Evolutionary conservation across 2,113 vertebrate species (phyloP), one percentile per base, ranked within the genome.

Genomic region (Psephotus haematonotus): DNA sequence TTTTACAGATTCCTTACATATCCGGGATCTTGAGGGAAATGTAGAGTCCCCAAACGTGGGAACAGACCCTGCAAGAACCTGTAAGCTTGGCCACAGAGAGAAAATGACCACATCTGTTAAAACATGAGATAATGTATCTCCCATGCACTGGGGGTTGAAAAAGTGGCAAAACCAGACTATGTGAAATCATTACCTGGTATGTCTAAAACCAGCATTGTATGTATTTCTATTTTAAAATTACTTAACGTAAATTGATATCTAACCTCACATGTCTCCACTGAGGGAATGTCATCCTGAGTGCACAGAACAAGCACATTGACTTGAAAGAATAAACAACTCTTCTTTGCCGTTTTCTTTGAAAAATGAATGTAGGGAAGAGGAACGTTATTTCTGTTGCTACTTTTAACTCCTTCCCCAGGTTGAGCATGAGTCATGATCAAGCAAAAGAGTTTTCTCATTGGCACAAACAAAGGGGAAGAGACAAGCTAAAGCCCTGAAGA

Each of bases 171-270:
- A n/a, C 27, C 60, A 62, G 88, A 27, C 60, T 57, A 27, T 82
- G 35, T 50, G 74, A 96, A 94, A 94, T 69, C 33, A 81, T 74
- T 91, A 76, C 86, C 43, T 75, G 57, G 35, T 63, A 37, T 16
- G 8, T 84, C 59, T 92, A 82, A 71, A 93, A 78, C 4, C 35
- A 75, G 24, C 27, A 19, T 74, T 76, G 29, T 80, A 43, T 75
- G 27, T 86, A 57, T 83, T 95, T 88, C 92, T 96, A 88, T 93
- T 94, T 97, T 90, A 84, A 82, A 79, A 41, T 68, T 81, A 88
- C 93, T 88, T 93, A 95, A 84, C 35, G 53, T 91, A 92, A 84
- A 76, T 88, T 83, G 77, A 79, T 93, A 64, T 86, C 86, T 92
- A 65, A 71, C 19, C 57, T 27, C 39, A 37, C 64, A 35, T n/a